Evolutionary conservation across 2,113 vertebrate species (phyloP).

Genomic region (Peromyscus maniculatus): DNA sequence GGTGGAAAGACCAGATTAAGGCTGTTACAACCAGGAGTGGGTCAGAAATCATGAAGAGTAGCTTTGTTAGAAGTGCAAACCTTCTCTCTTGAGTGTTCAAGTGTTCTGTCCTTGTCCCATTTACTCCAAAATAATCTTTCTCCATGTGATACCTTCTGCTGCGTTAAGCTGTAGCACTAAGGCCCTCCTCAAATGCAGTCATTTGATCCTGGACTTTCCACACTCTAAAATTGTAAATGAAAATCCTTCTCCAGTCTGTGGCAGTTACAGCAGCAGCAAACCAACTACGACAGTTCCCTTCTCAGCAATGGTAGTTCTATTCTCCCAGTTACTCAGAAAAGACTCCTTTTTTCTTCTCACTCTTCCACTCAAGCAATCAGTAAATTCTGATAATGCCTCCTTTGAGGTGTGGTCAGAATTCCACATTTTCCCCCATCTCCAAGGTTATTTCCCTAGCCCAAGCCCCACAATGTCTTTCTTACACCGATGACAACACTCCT

Average conservation of each 20-base stretch:
- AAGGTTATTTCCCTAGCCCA: background rate
- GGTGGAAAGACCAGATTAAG: background rate
- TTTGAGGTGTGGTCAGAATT: slow-evolving; percentile 15
- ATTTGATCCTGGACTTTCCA: background rate
- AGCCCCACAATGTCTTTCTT: background rate
- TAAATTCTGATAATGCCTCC: background rate
- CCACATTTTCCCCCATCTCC: background rate
- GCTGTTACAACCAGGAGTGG: background rate
- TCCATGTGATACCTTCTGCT: background rate
- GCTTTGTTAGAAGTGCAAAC: background rate
- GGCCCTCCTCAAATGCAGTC: background rate
- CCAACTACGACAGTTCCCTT: background rate
- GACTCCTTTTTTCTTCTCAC: background rate
- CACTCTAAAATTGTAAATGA: background rate
- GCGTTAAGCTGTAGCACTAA: background rate
- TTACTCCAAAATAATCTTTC: background rate
- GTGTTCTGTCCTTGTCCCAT: background rate
- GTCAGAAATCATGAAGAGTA: background rate
- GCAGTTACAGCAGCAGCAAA: background rate
- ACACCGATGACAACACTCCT: background rate
- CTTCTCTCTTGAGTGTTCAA: background rate
- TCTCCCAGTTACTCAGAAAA: background rate
- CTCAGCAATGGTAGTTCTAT: background rate
- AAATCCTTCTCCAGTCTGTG: background rate
- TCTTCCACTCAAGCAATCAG: background rate